A percentile compares a stretch with the other conserved stretches of the same genome.
These are phyloP conservation scores for Melanchra persicariae DNA, from an alignment of 2,888 invertebrate species.

Conservation along the genomic window DNA sequence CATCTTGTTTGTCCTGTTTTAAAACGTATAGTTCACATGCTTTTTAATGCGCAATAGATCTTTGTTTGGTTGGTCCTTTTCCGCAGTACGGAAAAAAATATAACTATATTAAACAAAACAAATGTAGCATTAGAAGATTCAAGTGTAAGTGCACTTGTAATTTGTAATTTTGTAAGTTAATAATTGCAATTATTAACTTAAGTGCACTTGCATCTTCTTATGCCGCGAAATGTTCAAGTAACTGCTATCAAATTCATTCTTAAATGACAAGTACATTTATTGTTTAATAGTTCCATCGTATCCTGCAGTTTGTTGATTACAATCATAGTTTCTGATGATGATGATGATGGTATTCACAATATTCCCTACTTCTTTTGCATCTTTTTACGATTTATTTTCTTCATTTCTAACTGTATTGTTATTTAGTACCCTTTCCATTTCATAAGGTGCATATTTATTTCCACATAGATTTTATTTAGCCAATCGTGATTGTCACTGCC, in stretches of 20 bases:
- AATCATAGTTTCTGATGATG: conserved; percentile 1
- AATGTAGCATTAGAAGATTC: conserved; percentile 7
- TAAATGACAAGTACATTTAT: conserved; percentile 1
- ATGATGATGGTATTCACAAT: neutral
- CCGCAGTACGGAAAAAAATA: conserved; percentile 9
- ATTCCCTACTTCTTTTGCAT: neutral
- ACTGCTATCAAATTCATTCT: conserved; percentile 3
- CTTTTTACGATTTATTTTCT: neutral
- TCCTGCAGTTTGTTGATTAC: conserved; percentile 3
- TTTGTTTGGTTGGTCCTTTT: conserved; percentile 9
- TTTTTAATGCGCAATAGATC: conserved; percentile 13
- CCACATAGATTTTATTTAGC: neutral
- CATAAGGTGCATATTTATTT: neutral
- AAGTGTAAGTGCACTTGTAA: conserved; percentile 18
- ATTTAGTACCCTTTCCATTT: neutral
- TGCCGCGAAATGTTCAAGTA: neutral
- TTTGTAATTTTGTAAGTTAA: no score
- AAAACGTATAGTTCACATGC: conserved; percentile 6
- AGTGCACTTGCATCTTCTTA: conserved; percentile 23
- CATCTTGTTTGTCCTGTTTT: conserved; percentile 48
- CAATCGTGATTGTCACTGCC: neutral
- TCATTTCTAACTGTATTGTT: neutral
- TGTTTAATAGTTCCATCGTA: conserved; percentile 6
- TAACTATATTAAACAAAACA: neutral
- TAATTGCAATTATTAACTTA: conserved; percentile 9